Evolutionary conservation across 2,888 invertebrate species (phyloP).

Genomic region (Trichacis sp.): DNA sequence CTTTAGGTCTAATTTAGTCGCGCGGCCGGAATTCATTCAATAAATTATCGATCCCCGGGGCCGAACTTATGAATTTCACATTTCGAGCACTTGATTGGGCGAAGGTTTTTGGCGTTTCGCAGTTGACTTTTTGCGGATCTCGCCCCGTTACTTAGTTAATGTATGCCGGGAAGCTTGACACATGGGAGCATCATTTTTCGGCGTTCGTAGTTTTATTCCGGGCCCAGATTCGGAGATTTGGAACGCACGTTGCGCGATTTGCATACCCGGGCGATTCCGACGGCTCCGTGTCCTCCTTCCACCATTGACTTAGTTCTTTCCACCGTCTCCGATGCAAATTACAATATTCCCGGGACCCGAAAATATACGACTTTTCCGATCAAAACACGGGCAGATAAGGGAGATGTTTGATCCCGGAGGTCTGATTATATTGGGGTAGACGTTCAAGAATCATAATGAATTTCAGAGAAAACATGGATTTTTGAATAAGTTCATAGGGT

Average conservation of each 20-base stretch:
- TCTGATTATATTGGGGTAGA: no score
- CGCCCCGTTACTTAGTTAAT: slow-evolving; percentile 11
- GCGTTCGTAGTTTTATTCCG: slow-evolving; percentile 15
- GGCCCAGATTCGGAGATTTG: slow-evolving; percentile 49
- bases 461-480: no score
- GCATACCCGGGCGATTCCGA: slow-evolving; percentile 62
- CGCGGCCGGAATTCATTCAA: slow-evolving; percentile 6
- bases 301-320: slow-evolving; percentile 60
- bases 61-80: background rate
- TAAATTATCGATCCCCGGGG: background rate
- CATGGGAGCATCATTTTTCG: slow-evolving; percentile 6
- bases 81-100: background rate
- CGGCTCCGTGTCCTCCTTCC: slow-evolving; percentile 45
- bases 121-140: no score
- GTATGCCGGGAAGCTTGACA: background rate
- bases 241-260: slow-evolving; percentile 55
- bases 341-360: slow-evolving; percentile 66
- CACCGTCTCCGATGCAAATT: slow-evolving; percentile 66
- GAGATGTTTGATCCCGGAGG: no score
- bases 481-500: no score
- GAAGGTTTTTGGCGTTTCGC: background rate
- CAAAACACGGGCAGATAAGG: slow-evolving; percentile 53
- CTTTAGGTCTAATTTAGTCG: slow-evolving; percentile 42
- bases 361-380: slow-evolving; percentile 64
- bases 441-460: no score